These are phyloP conservation scores for Otus sunia DNA, from an alignment of 2,113 vertebrate genomes.

Conservation along the genomic window DNA sequence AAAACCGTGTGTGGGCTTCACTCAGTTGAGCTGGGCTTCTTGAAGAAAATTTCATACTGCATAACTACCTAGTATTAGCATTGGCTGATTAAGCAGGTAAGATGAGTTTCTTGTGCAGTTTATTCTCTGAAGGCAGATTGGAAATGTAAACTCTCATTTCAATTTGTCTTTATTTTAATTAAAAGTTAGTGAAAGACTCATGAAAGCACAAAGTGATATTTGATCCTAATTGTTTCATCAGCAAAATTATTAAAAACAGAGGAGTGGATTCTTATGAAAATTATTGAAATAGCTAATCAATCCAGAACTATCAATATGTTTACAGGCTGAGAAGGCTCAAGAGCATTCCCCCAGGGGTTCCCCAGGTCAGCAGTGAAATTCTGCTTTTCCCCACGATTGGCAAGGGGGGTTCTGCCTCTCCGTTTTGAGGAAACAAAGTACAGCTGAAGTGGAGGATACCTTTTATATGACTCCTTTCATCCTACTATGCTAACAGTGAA, in stretches of 20 bases:
- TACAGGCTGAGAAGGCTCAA: not conserved
- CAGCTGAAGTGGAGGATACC: not conserved
- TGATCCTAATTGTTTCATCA: not conserved
- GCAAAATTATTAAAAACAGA: not conserved
- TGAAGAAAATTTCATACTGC: conserved; percentile 72
- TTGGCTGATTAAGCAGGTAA: conserved; percentile 49
- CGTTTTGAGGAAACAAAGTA: not conserved
- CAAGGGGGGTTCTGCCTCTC: not conserved
- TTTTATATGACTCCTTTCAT: not conserved
- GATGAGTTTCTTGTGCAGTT: not conserved
- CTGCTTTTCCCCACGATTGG: not conserved
- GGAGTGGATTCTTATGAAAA: not conserved
- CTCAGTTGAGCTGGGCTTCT: conserved; percentile 76
- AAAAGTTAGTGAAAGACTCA: not conserved
- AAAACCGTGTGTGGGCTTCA: conserved; percentile 70
- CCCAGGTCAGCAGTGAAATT: not conserved
- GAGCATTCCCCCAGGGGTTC: not conserved
- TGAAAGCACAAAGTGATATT: not conserved
- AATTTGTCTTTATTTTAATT: not conserved
- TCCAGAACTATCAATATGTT: not conserved
- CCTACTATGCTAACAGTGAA: not conserved
- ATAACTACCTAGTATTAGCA: conserved; percentile 70
- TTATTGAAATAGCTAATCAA: not conserved
- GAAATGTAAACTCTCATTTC: not conserved
- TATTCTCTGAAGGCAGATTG: not conserved